Evolutionary conservation across 1,140 invertebrate genomes (phyloP), one percentile per base, ranked within the genome.

Genomic region (Leptinotarsa texana): DNA sequence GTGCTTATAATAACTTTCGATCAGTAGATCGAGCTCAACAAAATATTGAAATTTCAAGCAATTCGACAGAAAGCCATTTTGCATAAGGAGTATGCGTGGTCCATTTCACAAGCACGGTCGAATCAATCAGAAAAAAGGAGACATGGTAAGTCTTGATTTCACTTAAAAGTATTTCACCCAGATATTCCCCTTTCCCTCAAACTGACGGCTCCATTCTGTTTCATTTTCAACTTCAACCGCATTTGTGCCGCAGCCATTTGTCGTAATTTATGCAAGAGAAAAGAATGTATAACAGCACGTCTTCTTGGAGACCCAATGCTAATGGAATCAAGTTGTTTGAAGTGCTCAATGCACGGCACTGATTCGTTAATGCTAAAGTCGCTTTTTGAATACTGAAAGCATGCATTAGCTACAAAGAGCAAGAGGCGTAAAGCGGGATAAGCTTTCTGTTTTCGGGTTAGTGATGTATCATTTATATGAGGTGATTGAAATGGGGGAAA

Each of bases 261-360:
- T 17, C 51, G 51, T 57, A 57, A 57, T 57, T 57, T 57, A 57
- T 57, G 51, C 51, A 57, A n/a, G 51, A 57, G 17, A 57, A 57
- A 57, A 57, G 51, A 57, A 18, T 57, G 51, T 57, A 17, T 57
- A 57, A 57, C 13, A 4, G 51, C 13, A 17, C 51, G 17, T 0
- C 51, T 57, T 18, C 51, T 57, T 57, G 51, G n/a, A 57, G 13
- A 57, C 51, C 51, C 51, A 6, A 5, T 57, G 51, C 51, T n/a
- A 57, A 57, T 57, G 51, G 51, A 57, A 57, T 57, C 51, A 57
- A 57, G 51, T 57, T 57, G 51, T 57, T 57, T 57, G 51, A 57
- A 57, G 51, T 57, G 51, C 51, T 18, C 15, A 57, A 57, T 57
- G 51, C 51, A 57, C 51, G 15, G 51, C 51, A 17, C 51, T 18